Base-by-base conservation (phyloP, 2,797 vertebrate genomes). In the Acrossocheilus wenchowensis region DNA sequence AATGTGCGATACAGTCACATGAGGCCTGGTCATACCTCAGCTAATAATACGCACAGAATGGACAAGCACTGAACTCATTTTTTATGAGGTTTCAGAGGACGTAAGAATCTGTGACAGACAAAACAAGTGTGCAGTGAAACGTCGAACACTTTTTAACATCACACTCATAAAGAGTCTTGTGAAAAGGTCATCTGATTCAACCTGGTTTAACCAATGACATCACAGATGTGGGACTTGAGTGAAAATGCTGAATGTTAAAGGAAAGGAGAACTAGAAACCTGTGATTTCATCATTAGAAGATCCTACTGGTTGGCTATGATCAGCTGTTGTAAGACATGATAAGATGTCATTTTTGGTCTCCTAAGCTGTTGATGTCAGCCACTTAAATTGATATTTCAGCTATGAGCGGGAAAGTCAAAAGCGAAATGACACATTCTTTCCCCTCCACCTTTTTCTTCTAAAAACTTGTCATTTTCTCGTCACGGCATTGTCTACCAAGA, bases 401-500 rank as follows among this genome's bases (percentile, higher is more conserved):
- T 39, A 45, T 0, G 81, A 87, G 89, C 66, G 39, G 88, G 86
- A 92, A 91, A 88, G 14, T 81, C 54, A 72, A 78, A 68, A 43
- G 11, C 54, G 50, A 80, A 50, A 78, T 86, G 81, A 88, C 60
- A 85, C 82, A 85, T 64, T 39, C 15, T 36, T 77, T 14, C n/a
- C 83, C 82, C 83, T 86, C 80, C 72, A 83, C 71, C 43, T 48
- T 86, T 39, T 11, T 86, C 81, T 34, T 52, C n/a, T 19, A 21
- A 6, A 30, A 21, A 43, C 54, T 14, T 17, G 64, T 54, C 0
- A 34, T 0, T 43, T 7, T 81, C n/a, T 6, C 2, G 34, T 34
- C 68, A 64, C 11, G 0, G 2, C 26, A 10, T 26, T 54, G 15
- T 30, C n/a, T 64, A 68, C 41, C 52, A 23, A 78, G 45, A 78